Conservation (phyloP, 2,113 vertebrate genomes). For the Ammodytes dubius region DNA sequence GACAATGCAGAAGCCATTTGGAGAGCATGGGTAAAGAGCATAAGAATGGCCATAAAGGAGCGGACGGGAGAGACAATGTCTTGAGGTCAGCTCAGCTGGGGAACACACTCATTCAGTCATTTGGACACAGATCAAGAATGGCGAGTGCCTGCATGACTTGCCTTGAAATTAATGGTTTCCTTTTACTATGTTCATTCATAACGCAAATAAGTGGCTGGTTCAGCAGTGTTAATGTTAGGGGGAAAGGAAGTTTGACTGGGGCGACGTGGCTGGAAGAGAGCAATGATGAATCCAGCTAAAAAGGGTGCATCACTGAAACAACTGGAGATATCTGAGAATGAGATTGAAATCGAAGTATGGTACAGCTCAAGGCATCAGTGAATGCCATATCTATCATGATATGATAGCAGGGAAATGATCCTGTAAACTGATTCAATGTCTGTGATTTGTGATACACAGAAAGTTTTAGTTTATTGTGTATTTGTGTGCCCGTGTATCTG, state of each 20-base stretch:
- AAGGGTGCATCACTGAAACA: constrained; percentile 17
- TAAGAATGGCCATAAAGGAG: constrained; percentile 27
- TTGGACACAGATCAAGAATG: constrained; percentile 64
- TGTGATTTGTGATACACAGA: constrained; percentile 14
- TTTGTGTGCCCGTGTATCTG: not conserved
- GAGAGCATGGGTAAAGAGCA: constrained; percentile 4
- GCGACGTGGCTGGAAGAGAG: constrained; percentile 43
- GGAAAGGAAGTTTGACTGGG: constrained; percentile 36
- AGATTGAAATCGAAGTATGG: constrained; percentile 59
- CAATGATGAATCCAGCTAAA: constrained; percentile 53
- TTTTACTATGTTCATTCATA: constrained; percentile 40
- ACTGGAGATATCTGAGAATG: constrained; percentile 28
- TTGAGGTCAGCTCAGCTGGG: constrained; percentile 64
- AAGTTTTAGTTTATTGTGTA: not conserved
- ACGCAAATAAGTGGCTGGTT: constrained; percentile 49
- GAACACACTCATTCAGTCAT: constrained; percentile 59
- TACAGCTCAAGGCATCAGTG: constrained; percentile 51
- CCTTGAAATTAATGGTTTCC: constrained; percentile 77
- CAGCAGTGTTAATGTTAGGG: constrained; percentile 23
- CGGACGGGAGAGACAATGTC: constrained; percentile 16
- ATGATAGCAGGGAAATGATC: constrained; percentile 48
- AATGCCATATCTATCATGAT: constrained; percentile 56
- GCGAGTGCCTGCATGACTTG: constrained; percentile 53
- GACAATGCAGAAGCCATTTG: constrained; percentile 49
- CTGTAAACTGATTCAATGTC: constrained; percentile 49